Evolutionary conservation across 2,113 vertebrate species (phyloP), one percentile per base, ranked within the genome.

Genomic region (Lophura nycthemera): DNA sequence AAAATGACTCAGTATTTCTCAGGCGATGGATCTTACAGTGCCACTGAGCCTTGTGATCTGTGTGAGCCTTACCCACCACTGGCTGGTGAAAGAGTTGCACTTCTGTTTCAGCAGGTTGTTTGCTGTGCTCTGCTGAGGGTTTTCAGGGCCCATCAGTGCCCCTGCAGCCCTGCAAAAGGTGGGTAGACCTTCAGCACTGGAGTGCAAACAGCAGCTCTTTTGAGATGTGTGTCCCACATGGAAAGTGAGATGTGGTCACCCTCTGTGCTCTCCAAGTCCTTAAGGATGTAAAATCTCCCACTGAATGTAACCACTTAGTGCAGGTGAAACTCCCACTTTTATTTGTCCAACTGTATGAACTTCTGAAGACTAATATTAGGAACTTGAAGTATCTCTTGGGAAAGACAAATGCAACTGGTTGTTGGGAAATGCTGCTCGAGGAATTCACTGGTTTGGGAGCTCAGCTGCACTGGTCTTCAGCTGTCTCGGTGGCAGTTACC

Each of bases 21-120:
- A 54, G 3, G 13, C 5, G 4, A 13, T 0, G 2, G n/a, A 42
- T 71, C 56, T 74, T 54, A 54, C 2, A 2, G 40, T 59, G 36
- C n/a, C 56, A 66, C 48, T 20, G 16, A 24, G 36, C 56, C 45
- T 48, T 66, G 7, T 14, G 5, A 38, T 56, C 52, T 75, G 43
- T 67, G 36, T 59, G 67, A 90, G 40, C 42, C 36, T 86, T 34
- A 9, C 30, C 30, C 34, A 11, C 13, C 57, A 15, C 48, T 63
- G 76, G 30, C 32, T 79, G 66, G 8, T 70, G 48, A 57, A 70
- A 52, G 15, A 19, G 10, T 43, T 48, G 11, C 42, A 13, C 57
- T 84, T 4, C 50, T 42, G 7, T 78, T 88, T 83, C 21, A 48
- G 36, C 13, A 74, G 43, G 8, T 16, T 11, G n/a, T 70, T 2